A percentile compares a stretch with the other conserved stretches of the same genome.
Evolutionary conservation across 2,797 vertebrate species (phyloP).

Genomic region (Gallinago nigripennis): DNA sequence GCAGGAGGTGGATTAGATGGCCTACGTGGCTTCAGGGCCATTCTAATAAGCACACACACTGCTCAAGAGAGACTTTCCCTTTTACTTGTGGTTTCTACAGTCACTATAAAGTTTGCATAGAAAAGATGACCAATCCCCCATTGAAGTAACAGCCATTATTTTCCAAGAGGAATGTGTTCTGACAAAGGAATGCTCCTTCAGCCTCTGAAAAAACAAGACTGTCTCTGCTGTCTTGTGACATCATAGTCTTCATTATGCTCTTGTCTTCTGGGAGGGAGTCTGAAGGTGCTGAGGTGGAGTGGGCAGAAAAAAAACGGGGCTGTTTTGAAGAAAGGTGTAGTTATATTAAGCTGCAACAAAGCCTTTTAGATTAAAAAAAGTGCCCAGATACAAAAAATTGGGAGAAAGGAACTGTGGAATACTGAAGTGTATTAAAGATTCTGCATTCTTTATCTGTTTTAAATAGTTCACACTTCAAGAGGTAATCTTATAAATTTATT

Average conservation of each 20-base stretch:
- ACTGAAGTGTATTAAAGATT: not conserved
- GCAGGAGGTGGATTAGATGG: not conserved
- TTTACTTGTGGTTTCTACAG: not conserved
- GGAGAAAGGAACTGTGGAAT: not conserved
- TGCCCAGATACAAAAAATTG: not conserved
- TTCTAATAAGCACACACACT: not conserved
- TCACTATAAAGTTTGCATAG: not conserved
- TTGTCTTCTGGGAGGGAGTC: not conserved
- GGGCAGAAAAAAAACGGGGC: not conserved
- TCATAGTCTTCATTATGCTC: not conserved
- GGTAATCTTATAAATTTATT: not conserved
- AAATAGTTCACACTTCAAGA: not conserved
- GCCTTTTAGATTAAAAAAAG: not conserved
- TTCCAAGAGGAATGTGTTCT: not conserved
- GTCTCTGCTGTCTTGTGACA: not conserved
- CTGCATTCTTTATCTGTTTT: not conserved
- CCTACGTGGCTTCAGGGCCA: not conserved
- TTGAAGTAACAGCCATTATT: not conserved
- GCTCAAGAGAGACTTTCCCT: not conserved
- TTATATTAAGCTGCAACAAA: not conserved
- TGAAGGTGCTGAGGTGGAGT: not conserved
- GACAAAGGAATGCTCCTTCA: not conserved
- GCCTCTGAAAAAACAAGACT: not conserved
- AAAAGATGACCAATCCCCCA: not conserved
- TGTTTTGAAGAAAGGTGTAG: not conserved